Evolutionary conservation across 2,113 vertebrate species (phyloP).

Genomic region (Cavia aperea): DNA sequence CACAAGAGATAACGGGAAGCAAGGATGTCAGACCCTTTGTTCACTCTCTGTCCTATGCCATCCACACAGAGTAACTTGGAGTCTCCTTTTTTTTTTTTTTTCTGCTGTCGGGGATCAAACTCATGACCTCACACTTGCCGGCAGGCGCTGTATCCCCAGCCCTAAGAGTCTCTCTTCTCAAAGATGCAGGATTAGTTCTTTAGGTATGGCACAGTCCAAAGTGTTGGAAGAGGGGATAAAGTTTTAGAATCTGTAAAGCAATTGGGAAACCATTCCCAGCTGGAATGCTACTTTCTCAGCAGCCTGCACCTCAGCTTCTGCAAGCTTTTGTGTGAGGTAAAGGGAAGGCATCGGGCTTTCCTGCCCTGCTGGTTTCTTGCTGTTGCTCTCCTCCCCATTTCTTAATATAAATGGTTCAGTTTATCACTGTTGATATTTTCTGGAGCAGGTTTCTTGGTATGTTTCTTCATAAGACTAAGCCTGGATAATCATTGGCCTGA

Average conservation of each 20-base stretch:
- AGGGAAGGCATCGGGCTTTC: background rate
- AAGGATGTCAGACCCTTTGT: background rate
- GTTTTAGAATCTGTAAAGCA: background rate
- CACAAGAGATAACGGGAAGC: constrained; percentile 11
- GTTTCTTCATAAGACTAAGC: background rate
- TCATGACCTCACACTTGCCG: too few species aligned
- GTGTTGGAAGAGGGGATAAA: background rate
- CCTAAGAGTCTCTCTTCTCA: background rate
- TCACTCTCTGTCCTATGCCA: background rate
- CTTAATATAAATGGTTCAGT: background rate
- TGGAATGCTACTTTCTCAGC: background rate
- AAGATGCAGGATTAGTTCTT: background rate
- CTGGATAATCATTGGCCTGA: background rate
- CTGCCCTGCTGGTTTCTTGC: background rate
- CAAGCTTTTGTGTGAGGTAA: background rate
- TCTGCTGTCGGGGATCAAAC: too few species aligned
- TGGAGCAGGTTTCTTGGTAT: background rate
- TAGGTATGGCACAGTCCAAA: background rate
- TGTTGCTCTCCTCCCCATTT: background rate
- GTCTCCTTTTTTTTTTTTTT: too few species aligned
- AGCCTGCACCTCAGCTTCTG: background rate
- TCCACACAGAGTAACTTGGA: background rate
- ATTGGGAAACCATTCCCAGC: background rate
- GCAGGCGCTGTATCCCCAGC: too few species aligned
- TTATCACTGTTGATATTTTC: background rate